A percentile compares a stretch with the other conserved stretches of the same genome.
These are phyloP conservation scores for Sebastiscus albofasciatus DNA, from an alignment of 2,797 vertebrate species.

Conservation along the genomic window DNA sequence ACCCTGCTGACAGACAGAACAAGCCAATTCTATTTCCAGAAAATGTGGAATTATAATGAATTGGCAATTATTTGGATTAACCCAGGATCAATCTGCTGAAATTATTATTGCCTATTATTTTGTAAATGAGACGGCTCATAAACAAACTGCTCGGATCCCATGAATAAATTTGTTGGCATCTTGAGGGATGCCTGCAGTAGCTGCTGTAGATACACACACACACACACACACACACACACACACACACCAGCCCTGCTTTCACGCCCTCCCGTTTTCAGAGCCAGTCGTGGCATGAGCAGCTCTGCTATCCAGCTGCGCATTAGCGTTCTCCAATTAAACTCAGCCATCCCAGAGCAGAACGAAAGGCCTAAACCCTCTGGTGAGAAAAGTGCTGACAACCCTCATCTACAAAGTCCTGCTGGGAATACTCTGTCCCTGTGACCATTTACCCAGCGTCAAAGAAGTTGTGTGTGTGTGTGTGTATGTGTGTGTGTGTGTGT, in stretches of 20 bases:
- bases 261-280: conserved; percentile 61
- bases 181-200: conserved; percentile 54
- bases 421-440: conserved; percentile 65
- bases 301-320: conserved; percentile 72
- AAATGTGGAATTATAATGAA: conserved; percentile 70
- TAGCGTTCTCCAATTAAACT: conserved; percentile 79
- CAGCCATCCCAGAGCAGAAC: conserved; percentile 67
- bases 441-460: conserved; percentile 57
- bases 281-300: conserved; percentile 56
- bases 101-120: conserved; percentile 78
- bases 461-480: conserved; percentile 8
- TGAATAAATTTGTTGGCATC: conserved; percentile 71
- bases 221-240: conserved; percentile 18
- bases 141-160: conserved; percentile 72
- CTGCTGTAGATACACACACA: conserved; percentile 32
- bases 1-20: conserved; percentile 53
- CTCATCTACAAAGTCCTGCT: conserved; percentile 68
- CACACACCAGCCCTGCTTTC: conserved; percentile 33
- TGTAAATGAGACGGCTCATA: conserved; percentile 72
- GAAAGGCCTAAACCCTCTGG: conserved; percentile 71
- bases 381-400: conserved; percentile 76
- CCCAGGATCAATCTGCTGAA: conserved; percentile 71
- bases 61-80: conserved; percentile 78
- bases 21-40: conserved; percentile 61
- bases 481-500: conserved; percentile 6